phyloP scores from a whole-genome alignment of 2,797 vertebrate genomes.

The Sparus aurata region DNA sequence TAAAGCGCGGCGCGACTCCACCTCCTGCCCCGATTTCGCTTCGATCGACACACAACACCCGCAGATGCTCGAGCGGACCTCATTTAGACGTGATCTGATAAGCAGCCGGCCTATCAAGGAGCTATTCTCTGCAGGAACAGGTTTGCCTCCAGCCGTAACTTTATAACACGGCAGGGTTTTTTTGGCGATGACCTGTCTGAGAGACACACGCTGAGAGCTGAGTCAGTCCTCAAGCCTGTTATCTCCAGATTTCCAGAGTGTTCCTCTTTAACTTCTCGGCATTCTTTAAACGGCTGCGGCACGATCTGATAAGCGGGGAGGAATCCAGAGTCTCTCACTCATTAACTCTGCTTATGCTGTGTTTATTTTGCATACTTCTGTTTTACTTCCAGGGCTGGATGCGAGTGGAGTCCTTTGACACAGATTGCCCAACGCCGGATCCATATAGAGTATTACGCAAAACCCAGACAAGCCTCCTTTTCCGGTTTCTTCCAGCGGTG shows the following conservation, averaged over 20 bases:
- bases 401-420: constrained; percentile 45
- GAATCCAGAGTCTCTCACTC: constrained; percentile 27
- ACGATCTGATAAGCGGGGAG: constrained; percentile 60
- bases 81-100: constrained; percentile 52
- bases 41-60: neutral
- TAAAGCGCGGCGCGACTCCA: neutral
- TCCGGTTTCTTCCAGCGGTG: neutral
- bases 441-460: constrained; percentile 59
- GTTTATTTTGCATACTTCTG: constrained; percentile 55
- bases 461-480: constrained; percentile 17
- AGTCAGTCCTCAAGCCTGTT: constrained; percentile 24
- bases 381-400: constrained; percentile 48
- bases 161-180: constrained; percentile 4
- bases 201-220: neutral
- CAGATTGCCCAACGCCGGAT: constrained; percentile 61
- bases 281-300: constrained; percentile 68
- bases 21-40: neutral
- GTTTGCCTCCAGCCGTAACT: constrained; percentile 35
- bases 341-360: constrained; percentile 20
- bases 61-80: constrained; percentile 14
- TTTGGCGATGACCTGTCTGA: constrained; percentile 22
- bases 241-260: constrained; percentile 49
- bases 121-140: constrained; percentile 31
- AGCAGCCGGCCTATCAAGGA: constrained; percentile 14
- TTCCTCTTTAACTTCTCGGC: constrained; percentile 35